Base-by-base conservation (phyloP, 2,888 invertebrate genomes). In the Tuberolachnus salignus region DNA sequence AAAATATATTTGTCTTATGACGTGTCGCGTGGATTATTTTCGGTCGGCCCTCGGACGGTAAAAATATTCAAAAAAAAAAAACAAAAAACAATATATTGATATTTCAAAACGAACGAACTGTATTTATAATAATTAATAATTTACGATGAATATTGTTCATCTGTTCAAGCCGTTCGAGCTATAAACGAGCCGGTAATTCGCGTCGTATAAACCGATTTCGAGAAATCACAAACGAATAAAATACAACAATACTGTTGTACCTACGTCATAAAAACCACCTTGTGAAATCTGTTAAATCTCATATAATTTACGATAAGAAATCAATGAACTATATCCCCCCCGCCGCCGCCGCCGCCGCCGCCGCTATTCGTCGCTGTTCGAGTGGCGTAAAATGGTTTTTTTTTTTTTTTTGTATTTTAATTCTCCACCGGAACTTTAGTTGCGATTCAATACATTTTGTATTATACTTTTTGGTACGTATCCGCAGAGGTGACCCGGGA, bases 221-320 rank as follows among this genome's bases (percentile, higher is more conserved):
- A 59, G 34, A 59, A 71, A 59, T 49, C n/a, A 71, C 57, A 46
- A 42, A 69, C 57, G 16, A 59, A 46, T 57, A 6, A n/a, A 71
- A 9, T 23, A 21, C 16, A 21, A 64, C 44, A 21, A 46, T 10
- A 46, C 1, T 10, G n/a, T 63, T 42, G 34, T 34, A 34, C 34
- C 34, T 42, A 49, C 16, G 21, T 46, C 4, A 23, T 46, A 46
- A 11, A 21, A 8, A 46, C 13, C 10, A 26, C n/a, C 19, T 11
- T 13, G 69, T 69, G 9, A 55, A 42, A 19, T 21, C 53, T 1
- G 19, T 67, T 19, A 14, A 42, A 19, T 53, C 9, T 53, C 14
- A 14, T 55, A 46, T 46, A 55, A 55, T 44, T 69, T 11, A n/a
- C 23, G 69, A 69, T 69, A 53, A 69, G n/a, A 13, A 19, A 53